A percentile compares a stretch with the other conserved stretches of the same genome.
These are phyloP conservation scores for Pan paniscus DNA, from an alignment of 2,113 vertebrate genomes.

Conservation along the genomic window DNA sequence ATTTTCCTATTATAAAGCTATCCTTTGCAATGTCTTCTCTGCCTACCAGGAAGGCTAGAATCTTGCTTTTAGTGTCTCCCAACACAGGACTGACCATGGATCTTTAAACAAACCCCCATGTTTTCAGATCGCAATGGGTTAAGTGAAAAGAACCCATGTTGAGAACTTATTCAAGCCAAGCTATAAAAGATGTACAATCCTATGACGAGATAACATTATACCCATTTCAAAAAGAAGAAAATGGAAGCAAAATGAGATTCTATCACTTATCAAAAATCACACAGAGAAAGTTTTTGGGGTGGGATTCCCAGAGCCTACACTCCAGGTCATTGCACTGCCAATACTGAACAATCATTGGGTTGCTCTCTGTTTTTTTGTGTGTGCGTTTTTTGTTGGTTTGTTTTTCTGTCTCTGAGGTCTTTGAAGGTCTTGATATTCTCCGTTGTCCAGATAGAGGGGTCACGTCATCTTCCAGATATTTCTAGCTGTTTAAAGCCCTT, in stretches of 20 bases:
- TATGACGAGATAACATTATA: neutral
- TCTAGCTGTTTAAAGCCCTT: neutral
- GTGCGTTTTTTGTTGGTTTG: neutral
- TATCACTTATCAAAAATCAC: neutral
- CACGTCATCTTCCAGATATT: neutral
- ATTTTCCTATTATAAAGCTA: neutral
- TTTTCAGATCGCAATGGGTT: neutral
- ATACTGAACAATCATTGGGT: neutral
- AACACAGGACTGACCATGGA: neutral
- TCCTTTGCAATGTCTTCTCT: neutral
- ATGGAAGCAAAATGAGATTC: neutral
- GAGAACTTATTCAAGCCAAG: neutral
- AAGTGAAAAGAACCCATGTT: neutral
- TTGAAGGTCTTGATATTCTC: neutral
- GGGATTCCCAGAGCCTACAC: neutral
- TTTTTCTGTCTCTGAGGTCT: neutral
- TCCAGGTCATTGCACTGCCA: fast-evolving
- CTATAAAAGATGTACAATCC: neutral
- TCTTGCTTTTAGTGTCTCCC: neutral
- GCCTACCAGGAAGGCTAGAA: neutral
- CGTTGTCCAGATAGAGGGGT: neutral
- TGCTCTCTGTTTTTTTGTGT: neutral
- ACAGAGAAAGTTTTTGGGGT: neutral
- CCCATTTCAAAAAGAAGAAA: neutral
- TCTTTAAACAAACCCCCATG: neutral